Base-by-base conservation (phyloP, 2,113 vertebrate species). In the Limnothrissa miodon region DNA sequence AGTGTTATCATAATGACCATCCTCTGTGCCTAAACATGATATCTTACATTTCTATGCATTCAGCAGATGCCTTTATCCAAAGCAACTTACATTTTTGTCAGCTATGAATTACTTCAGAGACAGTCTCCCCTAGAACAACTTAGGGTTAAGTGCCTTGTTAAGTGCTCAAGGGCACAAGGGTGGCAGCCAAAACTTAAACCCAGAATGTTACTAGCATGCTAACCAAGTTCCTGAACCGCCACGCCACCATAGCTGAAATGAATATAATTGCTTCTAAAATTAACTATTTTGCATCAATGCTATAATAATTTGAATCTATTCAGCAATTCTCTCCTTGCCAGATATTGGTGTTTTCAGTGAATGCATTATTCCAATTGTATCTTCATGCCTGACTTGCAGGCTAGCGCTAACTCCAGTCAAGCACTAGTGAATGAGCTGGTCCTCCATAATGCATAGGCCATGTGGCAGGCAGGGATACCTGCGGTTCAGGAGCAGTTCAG, bases 401-500 rank as follows among this genome's bases (percentile, higher is more conserved):
- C 25, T 74, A 15, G 29, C 1, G 29, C 29, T 74, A 74, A 39
- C 66, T 36, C 66, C 66, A 74, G 66, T 36, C 66, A 74, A 74
- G 66, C 13, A 15, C 33, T 4, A 15, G 66, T 11, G 29, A 36
- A 29, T 33, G 66, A 74, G 13, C 66, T 19, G 11, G 2, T 21
- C 21, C 51, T 74, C 13, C 66, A 33, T 74, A 33, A 66, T 66
- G 59, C 59, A 66, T 66, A 15, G 59, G n/a, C 1, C 7, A 29
- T 15, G 59, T 11, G 25, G 59, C 59, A 15, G 29, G 59, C 6
- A 25, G 59, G 59, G 29, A 74, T 29, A 33, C 29, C 66, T 74
- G 29, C 66, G 11, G 66, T 74, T 74, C 66, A 74, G 59, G 8
- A 74, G 66, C 66, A 74, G 66, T 74, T 74, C 66, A 74, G 33